Evolutionary conservation across 2,888 invertebrate genomes (phyloP).

Genomic region (Drosophila kanekoi): DNA sequence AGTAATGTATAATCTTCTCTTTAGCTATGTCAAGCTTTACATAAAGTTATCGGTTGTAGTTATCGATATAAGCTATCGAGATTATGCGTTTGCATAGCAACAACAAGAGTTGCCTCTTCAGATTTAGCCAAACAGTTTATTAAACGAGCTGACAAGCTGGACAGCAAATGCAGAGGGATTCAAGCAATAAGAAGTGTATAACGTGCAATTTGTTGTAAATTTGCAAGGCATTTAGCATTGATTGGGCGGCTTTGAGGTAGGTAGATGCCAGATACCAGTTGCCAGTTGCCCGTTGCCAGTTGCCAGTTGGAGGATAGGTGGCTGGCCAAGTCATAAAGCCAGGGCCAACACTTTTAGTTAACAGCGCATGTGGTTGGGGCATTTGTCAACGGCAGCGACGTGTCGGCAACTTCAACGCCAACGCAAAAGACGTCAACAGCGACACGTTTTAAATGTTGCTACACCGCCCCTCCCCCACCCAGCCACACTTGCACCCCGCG

Average conservation of each 20-base stretch:
- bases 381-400: constrained; percentile 75
- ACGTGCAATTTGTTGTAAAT: constrained; percentile 44
- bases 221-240: constrained; percentile 58
- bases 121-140: no score
- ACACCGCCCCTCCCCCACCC: constrained; percentile 3
- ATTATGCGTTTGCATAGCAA: not conserved
- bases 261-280: constrained; percentile 40
- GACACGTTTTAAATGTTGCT: constrained; percentile 54
- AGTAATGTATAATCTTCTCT: not conserved
- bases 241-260: constrained; percentile 62
- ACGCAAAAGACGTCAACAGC: constrained; percentile 55
- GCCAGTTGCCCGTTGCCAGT: constrained; percentile 14
- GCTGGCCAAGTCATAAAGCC: constrained; percentile 44
- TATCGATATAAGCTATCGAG: not conserved
- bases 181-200: constrained; percentile 14
- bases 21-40: not conserved
- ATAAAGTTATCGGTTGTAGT: no score
- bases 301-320: constrained; percentile 38
- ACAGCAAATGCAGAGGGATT: not conserved
- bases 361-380: constrained; percentile 74
- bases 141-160: not conserved
- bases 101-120: not conserved
- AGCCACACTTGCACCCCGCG: constrained; percentile 1
- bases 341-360: constrained; percentile 69
- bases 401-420: constrained; percentile 77